These are phyloP conservation scores for Lutjanus erythropterus DNA, from an alignment of 2,113 vertebrate genomes.

Conservation along the genomic window DNA sequence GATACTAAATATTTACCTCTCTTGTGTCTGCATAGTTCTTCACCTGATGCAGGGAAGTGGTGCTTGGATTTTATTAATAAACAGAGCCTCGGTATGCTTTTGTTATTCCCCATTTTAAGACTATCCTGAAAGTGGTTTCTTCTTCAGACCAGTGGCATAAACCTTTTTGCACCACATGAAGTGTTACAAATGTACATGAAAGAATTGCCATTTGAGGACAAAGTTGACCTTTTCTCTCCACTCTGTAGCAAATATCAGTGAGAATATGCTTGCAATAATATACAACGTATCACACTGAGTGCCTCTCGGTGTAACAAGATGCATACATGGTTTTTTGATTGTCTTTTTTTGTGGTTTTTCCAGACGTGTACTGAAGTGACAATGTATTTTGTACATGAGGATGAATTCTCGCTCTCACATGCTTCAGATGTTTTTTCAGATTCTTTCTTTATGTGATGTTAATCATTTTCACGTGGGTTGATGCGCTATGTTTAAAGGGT, in stretches of 20 bases:
- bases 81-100: constrained; percentile 68
- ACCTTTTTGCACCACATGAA: constrained; percentile 71
- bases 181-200: constrained; percentile 80
- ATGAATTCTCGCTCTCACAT: constrained; percentile 75
- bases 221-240: constrained; percentile 76
- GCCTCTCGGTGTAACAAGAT: constrained; percentile 86
- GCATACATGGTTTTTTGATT: constrained; percentile 82
- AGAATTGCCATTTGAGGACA: constrained; percentile 73
- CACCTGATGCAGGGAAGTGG: constrained; percentile 70
- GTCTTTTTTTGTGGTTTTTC: constrained; percentile 77
- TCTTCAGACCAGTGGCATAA: constrained; percentile 60
- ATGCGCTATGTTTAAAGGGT: constrained; percentile 66
- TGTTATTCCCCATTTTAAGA: constrained; percentile 67
- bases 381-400: constrained; percentile 84
- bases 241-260: constrained; percentile 86
- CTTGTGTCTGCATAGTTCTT: constrained; percentile 75
- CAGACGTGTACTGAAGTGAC: constrained; percentile 79
- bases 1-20: constrained; percentile 78
- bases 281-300: constrained; percentile 83
- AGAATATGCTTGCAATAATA: constrained; percentile 87
- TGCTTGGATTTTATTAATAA: constrained; percentile 63
- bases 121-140: constrained; percentile 57
- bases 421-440: constrained; percentile 69
- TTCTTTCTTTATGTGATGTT: constrained; percentile 71
- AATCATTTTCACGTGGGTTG: constrained; percentile 73